Percentiles rank a stretch among this genome's conserved stretches.
Evolutionary conservation across 2,888 invertebrate genomes (phyloP).

Genomic region (Itoplectis maculator): DNA sequence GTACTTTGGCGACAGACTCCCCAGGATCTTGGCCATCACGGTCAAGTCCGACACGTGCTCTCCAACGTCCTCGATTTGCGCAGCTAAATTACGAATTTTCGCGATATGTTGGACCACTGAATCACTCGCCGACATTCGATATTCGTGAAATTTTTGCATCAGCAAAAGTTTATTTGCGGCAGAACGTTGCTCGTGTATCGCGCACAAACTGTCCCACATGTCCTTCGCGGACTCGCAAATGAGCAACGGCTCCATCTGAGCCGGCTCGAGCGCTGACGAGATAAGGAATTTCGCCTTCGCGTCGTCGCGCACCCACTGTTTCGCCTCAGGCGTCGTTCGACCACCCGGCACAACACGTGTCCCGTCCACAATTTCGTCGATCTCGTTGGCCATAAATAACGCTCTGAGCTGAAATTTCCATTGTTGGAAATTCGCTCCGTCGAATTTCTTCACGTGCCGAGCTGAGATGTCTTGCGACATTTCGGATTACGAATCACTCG

Average conservation of each 20-base stretch:
- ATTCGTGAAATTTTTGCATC: slow-evolving; percentile 8
- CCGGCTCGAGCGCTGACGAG: slow-evolving; percentile 63
- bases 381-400: too few species aligned
- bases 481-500: too few species aligned
- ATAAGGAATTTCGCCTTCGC: slow-evolving; percentile 67
- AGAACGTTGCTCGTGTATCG: slow-evolving; percentile 64
- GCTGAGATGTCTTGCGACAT: too few species aligned
- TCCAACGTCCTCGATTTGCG: background rate
- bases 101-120: slow-evolving; percentile 2
- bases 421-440: too few species aligned
- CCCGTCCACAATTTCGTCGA: too few species aligned
- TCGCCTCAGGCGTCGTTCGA: too few species aligned
- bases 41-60: slow-evolving; percentile 1
- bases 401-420: too few species aligned
- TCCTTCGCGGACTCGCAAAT: slow-evolving; percentile 57
- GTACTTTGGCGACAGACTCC: slow-evolving; percentile 53
- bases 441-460: too few species aligned
- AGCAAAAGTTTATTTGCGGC: background rate
- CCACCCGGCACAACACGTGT: too few species aligned
- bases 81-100: slow-evolving; percentile 6
- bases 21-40: slow-evolving; percentile 30
- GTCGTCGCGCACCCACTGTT: too few species aligned
- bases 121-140: background rate
- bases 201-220: slow-evolving; percentile 66
- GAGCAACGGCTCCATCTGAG: slow-evolving; percentile 62